A percentile compares a stretch with the other conserved stretches of the same genome.
These are phyloP conservation scores for Macrostomum lignano DNA, from an alignment of 1,140 invertebrate species.

Conservation along the genomic window DNA sequence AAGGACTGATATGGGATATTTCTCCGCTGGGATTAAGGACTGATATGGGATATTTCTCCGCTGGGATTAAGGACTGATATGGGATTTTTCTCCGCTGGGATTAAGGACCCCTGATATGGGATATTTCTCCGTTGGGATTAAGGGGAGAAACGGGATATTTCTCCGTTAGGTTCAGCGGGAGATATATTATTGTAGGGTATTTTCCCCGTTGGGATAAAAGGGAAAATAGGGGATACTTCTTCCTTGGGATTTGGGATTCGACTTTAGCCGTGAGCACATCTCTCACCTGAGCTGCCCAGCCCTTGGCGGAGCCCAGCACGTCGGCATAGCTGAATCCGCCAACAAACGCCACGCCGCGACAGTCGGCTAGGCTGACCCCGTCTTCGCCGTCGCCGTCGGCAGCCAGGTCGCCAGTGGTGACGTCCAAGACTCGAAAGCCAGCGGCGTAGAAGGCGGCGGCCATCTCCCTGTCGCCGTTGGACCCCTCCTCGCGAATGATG, in stretches of 20 bases:
- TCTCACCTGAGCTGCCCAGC: slow-evolving; percentile 8
- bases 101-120: too few species aligned
- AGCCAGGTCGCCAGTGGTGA: too few species aligned
- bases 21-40: too few species aligned
- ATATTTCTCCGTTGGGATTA: too few species aligned
- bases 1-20: too few species aligned
- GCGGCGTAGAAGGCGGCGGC: slow-evolving; percentile 59
- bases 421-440: slow-evolving; percentile 62
- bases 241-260: not conserved
- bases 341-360: slow-evolving; percentile 65
- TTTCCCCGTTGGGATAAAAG: too few species aligned
- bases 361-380: slow-evolving; percentile 36
- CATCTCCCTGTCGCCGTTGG: slow-evolving; percentile 89
- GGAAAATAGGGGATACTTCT: not conserved
- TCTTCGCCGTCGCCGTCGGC: slow-evolving; percentile 37
- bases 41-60: too few species aligned
- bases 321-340: slow-evolving; percentile 94
- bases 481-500: slow-evolving; percentile 76
- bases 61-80: too few species aligned
- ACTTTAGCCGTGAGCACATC: slow-evolving; percentile 1
- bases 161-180: too few species aligned
- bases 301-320: slow-evolving; percentile 77
- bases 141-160: not conserved
- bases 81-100: too few species aligned
- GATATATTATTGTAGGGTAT: too few species aligned